These are phyloP conservation scores for Micronycteris hirsuta DNA, from an alignment of 2,113 vertebrate genomes.

Conservation along the genomic window DNA sequence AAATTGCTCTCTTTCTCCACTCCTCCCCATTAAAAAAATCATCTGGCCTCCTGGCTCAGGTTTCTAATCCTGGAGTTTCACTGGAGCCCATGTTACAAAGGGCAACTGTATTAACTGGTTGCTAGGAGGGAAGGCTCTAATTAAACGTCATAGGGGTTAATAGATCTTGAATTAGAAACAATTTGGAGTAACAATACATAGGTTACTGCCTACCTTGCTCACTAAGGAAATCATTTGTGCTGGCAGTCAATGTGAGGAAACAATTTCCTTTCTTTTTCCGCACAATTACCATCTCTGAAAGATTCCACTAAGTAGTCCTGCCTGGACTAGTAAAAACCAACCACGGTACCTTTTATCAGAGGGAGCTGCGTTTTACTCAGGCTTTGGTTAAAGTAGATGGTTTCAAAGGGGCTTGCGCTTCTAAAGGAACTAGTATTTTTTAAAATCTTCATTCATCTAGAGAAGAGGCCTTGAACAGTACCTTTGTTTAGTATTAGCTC, in stretches of 20 bases:
- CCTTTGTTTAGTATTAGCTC: neutral
- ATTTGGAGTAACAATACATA: neutral
- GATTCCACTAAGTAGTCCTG: neutral
- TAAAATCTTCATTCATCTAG: neutral
- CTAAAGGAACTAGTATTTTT: neutral
- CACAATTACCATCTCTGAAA: neutral
- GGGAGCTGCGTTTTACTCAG: neutral
- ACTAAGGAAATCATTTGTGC: neutral
- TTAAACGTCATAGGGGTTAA: neutral
- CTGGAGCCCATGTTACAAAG: neutral
- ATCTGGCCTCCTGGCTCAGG: neutral
- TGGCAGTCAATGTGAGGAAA: neutral
- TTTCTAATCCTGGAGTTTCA: neutral
- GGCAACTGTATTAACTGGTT: neutral
- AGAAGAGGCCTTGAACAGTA: neutral
- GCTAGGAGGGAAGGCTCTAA: neutral
- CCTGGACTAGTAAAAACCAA: neutral
- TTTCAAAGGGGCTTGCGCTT: neutral
- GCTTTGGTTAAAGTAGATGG: neutral
- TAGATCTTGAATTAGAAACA: neutral
- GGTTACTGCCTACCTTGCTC: neutral
- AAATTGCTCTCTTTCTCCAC: neutral
- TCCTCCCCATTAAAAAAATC: neutral
- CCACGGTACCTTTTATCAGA: neutral
- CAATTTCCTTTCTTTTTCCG: neutral